Evolutionary conservation across 2,888 invertebrate species (phyloP), one percentile per base, ranked within the genome.

Genomic region (Acanthococcus lagerstroemiae): DNA sequence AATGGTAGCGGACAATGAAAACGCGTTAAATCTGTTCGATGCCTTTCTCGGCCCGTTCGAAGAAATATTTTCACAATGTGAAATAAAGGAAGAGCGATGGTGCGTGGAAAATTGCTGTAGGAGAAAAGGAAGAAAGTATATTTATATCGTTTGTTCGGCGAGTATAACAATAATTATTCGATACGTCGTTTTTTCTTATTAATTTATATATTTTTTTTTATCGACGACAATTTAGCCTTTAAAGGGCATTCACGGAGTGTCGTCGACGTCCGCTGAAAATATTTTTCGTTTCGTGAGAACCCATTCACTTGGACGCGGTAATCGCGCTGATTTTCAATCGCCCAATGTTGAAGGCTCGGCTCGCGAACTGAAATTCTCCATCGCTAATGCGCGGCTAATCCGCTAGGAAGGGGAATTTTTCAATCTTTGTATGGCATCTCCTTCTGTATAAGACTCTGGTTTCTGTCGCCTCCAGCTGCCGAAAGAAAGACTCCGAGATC

Each of bases 31-130:
- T 5, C 19, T 24, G 21, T 15, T 24, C 15, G 52, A 52, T 24
- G 22, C 24, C 52, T 52, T 22, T 22, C 52, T 52, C 24, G 9
- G 22, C 15, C 52, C 22, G 12, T 24, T 5, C 7, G 22, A 22
- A 9, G 22, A 52, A 6, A 22, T 22, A 52, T 52, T 52, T 52
- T 52, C 52, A 52, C 52, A 52, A 22, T 52, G 22, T 52, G 52
- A 52, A 52, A 52, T 52, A 52, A 52, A 52, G 24, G 52, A 61
- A 50, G 22, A 48, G 50, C 61, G 52, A 50, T 52, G 50, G 37
- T 48, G 61, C 61, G 61, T 61, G 61, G 44, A 52, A 61, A 61
- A 61, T 61, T 61, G 61, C n/a, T 22, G 22, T 30, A 52, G 27
- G 52, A 24, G 24, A 24, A 52, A 52, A 52, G 24, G 22, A 19